Conservation (phyloP, 2,113 vertebrate genomes). For the Symphodus melops region DNA sequence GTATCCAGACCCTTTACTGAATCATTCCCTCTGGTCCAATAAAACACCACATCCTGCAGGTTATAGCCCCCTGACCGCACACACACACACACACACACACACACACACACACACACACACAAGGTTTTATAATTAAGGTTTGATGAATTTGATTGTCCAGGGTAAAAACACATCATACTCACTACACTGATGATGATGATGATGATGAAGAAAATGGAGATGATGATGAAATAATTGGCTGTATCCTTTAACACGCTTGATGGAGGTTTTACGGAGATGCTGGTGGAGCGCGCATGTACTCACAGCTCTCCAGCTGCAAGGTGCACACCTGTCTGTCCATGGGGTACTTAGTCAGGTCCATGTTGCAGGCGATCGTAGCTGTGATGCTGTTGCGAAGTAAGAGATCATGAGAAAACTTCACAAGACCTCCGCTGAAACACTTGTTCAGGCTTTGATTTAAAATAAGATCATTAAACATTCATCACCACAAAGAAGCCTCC, state of each 20-base stretch:
- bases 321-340: slow-evolving; percentile 94
- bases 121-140: neutral
- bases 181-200: slow-evolving; percentile 27
- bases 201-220: slow-evolving; percentile 24
- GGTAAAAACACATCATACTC: slow-evolving; percentile 37
- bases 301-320: slow-evolving; percentile 95
- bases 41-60: slow-evolving; percentile 90
- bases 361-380: slow-evolving; percentile 91
- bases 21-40: slow-evolving; percentile 93
- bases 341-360: slow-evolving; percentile 94
- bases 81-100: slow-evolving; percentile 40
- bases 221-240: slow-evolving; percentile 22
- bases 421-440: neutral
- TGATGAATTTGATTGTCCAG: neutral
- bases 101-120: slow-evolving; percentile 44
- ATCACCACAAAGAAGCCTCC: neutral
- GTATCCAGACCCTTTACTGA: slow-evolving; percentile 89
- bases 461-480: slow-evolving; percentile 1
- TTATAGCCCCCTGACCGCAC: slow-evolving; percentile 89
- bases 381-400: slow-evolving; percentile 84
- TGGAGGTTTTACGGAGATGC: slow-evolving; percentile 4
- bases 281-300: slow-evolving; percentile 64
- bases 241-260: slow-evolving; percentile 27
- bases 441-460: neutral
- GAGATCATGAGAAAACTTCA: slow-evolving; percentile 1